phyloP scores from a whole-genome alignment of 2,888 invertebrate genomes.

The Sphecodes monilicornis region DNA sequence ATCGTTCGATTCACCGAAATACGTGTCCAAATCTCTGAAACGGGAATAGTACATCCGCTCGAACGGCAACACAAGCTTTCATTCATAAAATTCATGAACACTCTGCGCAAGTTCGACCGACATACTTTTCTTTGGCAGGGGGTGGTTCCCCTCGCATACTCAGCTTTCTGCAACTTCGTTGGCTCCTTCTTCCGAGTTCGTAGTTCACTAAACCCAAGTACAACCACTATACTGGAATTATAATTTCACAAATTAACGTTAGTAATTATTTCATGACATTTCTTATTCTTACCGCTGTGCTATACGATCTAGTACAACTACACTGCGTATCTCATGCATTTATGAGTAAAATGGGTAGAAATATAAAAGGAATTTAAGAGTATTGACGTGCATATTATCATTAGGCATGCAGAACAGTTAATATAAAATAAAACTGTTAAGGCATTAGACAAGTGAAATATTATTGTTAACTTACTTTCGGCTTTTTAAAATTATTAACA shows the following conservation, averaged over 20 bases:
- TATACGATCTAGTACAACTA: not conserved
- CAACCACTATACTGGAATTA: not conserved
- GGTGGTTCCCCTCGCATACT: slow-evolving; percentile 49
- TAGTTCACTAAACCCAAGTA: not conserved
- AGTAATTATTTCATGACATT: not conserved
- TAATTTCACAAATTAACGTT: not conserved
- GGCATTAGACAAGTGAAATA: not conserved
- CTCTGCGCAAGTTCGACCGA: slow-evolving; percentile 62
- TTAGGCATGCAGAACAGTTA: too few relatives aligned
- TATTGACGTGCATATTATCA: too few relatives aligned
- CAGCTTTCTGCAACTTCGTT: slow-evolving; percentile 38
- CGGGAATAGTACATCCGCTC: not conserved
- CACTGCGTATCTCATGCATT: not conserved
- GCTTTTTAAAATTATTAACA: too few relatives aligned
- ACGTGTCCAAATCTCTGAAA: not conserved
- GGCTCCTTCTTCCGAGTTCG: slow-evolving; percentile 18
- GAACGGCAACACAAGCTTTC: slow-evolving; percentile 44
- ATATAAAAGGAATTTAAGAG: not conserved
- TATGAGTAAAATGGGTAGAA: not conserved
- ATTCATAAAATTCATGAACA: slow-evolving; percentile 58
- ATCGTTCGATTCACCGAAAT: not conserved
- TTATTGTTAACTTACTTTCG: too few relatives aligned
- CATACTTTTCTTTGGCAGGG: slow-evolving; percentile 49
- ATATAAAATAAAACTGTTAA: not conserved
- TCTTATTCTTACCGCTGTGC: not conserved